These are phyloP conservation scores for Neolamprologus modestus DNA, from an alignment of 2,113 vertebrate species.

Conservation along the genomic window DNA sequence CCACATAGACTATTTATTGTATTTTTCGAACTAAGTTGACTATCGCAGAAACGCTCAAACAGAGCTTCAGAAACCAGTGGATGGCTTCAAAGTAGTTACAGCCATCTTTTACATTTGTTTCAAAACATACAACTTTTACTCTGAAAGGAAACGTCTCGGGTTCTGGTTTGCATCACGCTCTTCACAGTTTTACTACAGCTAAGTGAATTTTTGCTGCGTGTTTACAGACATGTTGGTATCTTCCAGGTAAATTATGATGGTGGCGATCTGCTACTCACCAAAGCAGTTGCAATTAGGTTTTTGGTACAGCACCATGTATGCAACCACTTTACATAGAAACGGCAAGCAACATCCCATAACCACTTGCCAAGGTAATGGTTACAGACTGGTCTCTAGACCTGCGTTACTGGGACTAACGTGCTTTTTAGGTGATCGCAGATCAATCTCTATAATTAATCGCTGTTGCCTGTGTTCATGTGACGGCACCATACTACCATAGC, in stretches of 20 bases:
- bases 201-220: neutral
- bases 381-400: neutral
- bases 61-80: neutral
- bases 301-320: neutral
- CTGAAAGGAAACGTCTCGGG: neutral
- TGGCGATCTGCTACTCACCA: neutral
- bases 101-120: neutral
- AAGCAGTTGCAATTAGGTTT: neutral
- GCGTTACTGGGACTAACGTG: neutral
- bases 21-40: neutral
- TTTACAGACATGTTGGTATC: neutral
- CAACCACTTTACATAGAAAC: neutral
- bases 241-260: neutral
- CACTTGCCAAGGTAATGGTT: neutral
- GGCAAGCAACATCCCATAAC: neutral
- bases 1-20: neutral
- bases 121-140: neutral
- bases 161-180: neutral
- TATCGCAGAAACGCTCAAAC: neutral
- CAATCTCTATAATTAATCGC: neutral
- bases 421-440: neutral
- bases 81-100: neutral
- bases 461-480: neutral
- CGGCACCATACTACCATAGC: neutral
- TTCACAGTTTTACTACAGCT: neutral